Percentiles rank a stretch among this genome's conserved stretches.
phyloP scores from a whole-genome alignment of 2,888 invertebrate species.

The Neoitamus cyanurus region DNA sequence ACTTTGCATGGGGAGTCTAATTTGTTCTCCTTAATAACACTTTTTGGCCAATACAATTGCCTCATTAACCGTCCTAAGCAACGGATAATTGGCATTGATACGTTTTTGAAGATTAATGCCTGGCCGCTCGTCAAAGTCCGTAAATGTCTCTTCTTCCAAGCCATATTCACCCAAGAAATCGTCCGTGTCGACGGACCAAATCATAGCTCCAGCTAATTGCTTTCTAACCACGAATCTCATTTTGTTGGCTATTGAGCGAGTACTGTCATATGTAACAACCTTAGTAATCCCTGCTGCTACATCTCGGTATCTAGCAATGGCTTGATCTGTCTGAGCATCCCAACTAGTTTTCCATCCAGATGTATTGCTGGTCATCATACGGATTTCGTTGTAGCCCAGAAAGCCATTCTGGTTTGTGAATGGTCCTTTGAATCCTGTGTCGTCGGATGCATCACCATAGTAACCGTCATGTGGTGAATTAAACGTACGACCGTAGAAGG shows the following conservation, averaged over 20 bases:
- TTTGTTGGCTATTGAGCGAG: conserved; percentile 79
- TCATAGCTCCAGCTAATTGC: conserved; percentile 83
- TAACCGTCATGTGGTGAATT: conserved; percentile 62
- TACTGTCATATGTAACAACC: conserved; percentile 82
- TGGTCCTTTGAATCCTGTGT: conserved; percentile 79
- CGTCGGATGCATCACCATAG: conserved; percentile 67
- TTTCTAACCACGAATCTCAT: conserved; percentile 74
- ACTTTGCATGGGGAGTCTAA: no score
- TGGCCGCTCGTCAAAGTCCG: conserved; percentile 65
- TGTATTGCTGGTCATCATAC: conserved; percentile 71
- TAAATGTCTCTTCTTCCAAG: conserved; percentile 67
- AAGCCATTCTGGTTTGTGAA: conserved; percentile 84
- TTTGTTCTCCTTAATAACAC: conserved; percentile 67
- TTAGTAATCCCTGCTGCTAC: conserved; percentile 71
- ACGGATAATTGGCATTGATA: conserved; percentile 71
- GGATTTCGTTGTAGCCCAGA: conserved; percentile 90
- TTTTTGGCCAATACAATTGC: conserved; percentile 72
- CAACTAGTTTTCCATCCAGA: conserved; percentile 76
- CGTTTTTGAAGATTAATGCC: conserved; percentile 58
- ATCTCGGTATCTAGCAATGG: conserved; percentile 69
- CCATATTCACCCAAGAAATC: conserved; percentile 81
- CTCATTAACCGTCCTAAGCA: conserved; percentile 79
- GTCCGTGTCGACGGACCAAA: conserved; percentile 91
- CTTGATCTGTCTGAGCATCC: conserved; percentile 71
- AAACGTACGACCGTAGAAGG: conserved; percentile 87